Evolutionary conservation across 2,113 vertebrate genomes (phyloP).

Genomic region (Bettongia penicillata): DNA sequence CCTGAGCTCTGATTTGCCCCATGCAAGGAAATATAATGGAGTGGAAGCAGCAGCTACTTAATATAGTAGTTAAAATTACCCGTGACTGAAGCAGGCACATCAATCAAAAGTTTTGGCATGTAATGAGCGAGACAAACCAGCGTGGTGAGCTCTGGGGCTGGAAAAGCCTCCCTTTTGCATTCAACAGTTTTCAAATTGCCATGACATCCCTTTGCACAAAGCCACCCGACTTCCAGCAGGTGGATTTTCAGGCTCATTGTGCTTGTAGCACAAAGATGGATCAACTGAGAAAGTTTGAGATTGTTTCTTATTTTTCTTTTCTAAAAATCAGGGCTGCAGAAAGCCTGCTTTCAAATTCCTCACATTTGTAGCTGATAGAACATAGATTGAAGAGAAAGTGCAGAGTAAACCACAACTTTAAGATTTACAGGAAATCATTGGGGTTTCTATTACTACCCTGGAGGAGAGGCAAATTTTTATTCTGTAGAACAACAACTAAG

Average conservation of each 20-base stretch:
- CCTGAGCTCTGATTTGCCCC: slow-evolving; percentile 88
- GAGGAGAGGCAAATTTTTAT: not conserved
- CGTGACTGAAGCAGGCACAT: slow-evolving; percentile 92
- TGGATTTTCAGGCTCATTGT: slow-evolving; percentile 87
- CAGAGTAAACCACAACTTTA: slow-evolving; percentile 41
- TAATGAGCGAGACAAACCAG: slow-evolving; percentile 85
- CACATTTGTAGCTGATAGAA: slow-evolving; percentile 70
- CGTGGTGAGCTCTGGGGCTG: slow-evolving; percentile 84
- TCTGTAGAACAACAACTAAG: not conserved
- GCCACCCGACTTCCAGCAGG: slow-evolving; percentile 92
- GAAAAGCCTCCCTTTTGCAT: slow-evolving; percentile 85
- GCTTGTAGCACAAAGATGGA: slow-evolving; percentile 83
- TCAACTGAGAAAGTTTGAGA: slow-evolving; percentile 81
- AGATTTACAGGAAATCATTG: slow-evolving; percentile 44
- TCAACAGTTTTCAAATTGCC: slow-evolving; percentile 89
- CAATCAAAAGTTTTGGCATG: slow-evolving; percentile 93
- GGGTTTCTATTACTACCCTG: slow-evolving; percentile 29
- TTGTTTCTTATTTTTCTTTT: slow-evolving; percentile 84
- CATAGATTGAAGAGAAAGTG: slow-evolving; percentile 22
- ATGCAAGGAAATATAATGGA: slow-evolving; percentile 90
- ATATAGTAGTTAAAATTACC: slow-evolving; percentile 96
- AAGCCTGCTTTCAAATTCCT: slow-evolving; percentile 74
- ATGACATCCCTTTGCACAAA: slow-evolving; percentile 89
- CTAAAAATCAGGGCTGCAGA: slow-evolving; percentile 72
- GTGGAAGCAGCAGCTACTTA: slow-evolving; percentile 88